Evolutionary conservation across 1,140 invertebrate species (phyloP).

Genomic region (Sitophilus oryzae): DNA sequence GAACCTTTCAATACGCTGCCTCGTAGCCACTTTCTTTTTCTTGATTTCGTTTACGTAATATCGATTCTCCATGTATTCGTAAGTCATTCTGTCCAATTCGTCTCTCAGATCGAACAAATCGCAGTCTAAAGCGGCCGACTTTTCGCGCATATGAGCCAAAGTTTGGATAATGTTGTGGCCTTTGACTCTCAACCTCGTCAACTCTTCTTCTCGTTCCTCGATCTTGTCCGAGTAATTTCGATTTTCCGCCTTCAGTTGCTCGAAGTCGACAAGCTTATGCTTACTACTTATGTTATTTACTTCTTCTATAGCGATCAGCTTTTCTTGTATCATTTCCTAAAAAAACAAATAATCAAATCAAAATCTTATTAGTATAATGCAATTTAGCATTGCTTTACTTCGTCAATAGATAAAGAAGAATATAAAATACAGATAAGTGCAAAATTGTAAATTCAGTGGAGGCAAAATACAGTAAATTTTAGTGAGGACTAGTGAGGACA

Average conservation of each 20-base stretch:
- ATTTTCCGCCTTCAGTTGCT: constrained; percentile 39
- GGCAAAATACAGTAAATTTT: no score
- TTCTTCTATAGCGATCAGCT: constrained; percentile 18
- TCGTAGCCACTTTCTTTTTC: constrained; percentile 14
- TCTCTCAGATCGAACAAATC: constrained; percentile 20
- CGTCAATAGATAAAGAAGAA: no score
- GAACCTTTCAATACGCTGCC: constrained; percentile 7
- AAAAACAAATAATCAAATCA: no score
- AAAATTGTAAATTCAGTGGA: no score
- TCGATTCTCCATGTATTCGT: constrained; percentile 1
- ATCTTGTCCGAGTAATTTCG: constrained; percentile 41
- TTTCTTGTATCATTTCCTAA: constrained; percentile 26
- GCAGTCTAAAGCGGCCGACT: constrained; percentile 25
- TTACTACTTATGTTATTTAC: constrained; percentile 30
- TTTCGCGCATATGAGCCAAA: constrained; percentile 40
- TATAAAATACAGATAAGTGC: no score
- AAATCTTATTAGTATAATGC: no score
- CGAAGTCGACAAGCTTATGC: constrained; percentile 35
- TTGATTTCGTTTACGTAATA: constrained; percentile 12
- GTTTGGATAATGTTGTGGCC: constrained; percentile 35
- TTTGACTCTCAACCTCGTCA: constrained; percentile 33
- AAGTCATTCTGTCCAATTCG: not conserved
- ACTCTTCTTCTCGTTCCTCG: constrained; percentile 40
- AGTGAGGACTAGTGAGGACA: no score
- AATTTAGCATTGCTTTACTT: no score